Evolutionary conservation across 2,113 vertebrate species (phyloP), one percentile per base, ranked within the genome.

Genomic region (Hippocampus abdominalis): DNA sequence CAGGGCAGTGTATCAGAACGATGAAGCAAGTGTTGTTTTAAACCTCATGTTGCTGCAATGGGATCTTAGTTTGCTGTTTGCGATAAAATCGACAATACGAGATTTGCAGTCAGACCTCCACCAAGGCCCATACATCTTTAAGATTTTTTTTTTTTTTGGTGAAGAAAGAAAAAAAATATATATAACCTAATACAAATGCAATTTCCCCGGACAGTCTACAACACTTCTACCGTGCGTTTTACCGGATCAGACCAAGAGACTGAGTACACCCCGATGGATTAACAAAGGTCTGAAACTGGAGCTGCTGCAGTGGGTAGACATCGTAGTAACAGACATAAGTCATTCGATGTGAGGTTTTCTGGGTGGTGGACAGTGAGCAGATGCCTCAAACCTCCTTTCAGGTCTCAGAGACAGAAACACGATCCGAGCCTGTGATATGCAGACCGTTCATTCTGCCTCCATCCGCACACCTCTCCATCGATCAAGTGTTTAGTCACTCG

Each of bases 351-450:
- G 44, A 71, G 59, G 71, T 54, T 69, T 85, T 84, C 71, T 81
- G 77, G 77, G 54, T 66, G 67, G 75, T 66, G 76, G 82, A 90
- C 73, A 81, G 75, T 87, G 81, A 87, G 76, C 88, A 89, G 85
- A 87, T 75, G 59, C 76, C 73, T 69, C 25, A 20, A 77, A 76
- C 79, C 73, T 70, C 57, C 16, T 69, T 73, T 70, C 72, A 73
- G 76, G 76, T 71, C 71, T 66, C 69, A 21, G 56, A 69, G 79
- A 69, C 54, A 74, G 86, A 87, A 91, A 89, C 84, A 80, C 80
- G 70, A 91, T 88, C 84, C 82, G 79, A 69, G 75, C 65, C 69
- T 74, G 68, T 78, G 84, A 86, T 90, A 80, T 88, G 75, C 79
- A 89, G 81, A 84, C 83, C 78, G 72, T 69, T 83, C 63, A 27